Evolutionary conservation across 2,113 vertebrate genomes (phyloP), one percentile per base, ranked within the genome.

Genomic region (Acanthochromis polyacanthus): DNA sequence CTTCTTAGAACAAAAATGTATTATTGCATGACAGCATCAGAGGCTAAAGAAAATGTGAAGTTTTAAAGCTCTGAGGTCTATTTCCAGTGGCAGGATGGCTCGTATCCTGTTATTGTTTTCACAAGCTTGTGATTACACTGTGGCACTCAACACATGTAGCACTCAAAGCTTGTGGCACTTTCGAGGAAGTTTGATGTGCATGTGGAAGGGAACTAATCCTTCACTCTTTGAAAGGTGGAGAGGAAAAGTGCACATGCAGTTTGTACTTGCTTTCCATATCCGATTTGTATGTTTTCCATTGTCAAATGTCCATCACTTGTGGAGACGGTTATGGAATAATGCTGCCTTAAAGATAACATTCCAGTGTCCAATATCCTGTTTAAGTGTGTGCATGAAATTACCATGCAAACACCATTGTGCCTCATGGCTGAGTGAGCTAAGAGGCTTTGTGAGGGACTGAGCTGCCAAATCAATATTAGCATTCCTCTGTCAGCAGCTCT

Each of bases 351-450:
- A 88, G 85, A 92, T 69, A 87, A 91, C 90, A 93, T 92, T 93
- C 89, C 92, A 89, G 64, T 50, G 46, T 85, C 82, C 63, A 78
- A 91, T 87, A 88, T 92, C 88, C 90, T 91, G 87, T 91, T 89
- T 81, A 90, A 92, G 85, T 91, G 90, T 83, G 87, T 71, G 63
- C 79, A 90, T 87, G 66, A 91, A 92, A 92, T 93, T 85, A 91
- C 88, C 81, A 81, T 88, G 82, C 84, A 92, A 92, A 91, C 91
- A 91, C 48, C 85, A 74, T 67, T 82, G 83, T 81, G 71, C 76
- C 77, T 89, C 75, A 82, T 80, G 81, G 86, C 68, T 71, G 80
- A 88, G 81, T 82, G 88, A 91, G 78, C 86, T 87, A 88, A 93
- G 90, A 60, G 79, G 88, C 81, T 89, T 89, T 92, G 68, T 76